phyloP scores from a whole-genome alignment of 2,797 vertebrate species.

The Denticeps clupeoides region DNA sequence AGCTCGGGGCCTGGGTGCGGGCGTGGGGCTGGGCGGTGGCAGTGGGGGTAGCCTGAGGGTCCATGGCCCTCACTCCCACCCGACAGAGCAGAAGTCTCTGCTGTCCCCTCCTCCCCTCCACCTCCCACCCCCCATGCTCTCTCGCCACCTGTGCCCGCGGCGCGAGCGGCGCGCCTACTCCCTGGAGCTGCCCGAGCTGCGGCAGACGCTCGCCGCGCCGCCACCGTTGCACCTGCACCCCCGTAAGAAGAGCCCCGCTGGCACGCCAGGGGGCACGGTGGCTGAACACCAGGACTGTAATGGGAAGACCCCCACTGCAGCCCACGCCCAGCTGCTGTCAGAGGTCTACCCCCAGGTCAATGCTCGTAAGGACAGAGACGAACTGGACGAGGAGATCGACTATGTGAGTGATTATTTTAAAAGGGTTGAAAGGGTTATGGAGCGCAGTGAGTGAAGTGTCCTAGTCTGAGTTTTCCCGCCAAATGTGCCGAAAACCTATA shows the following conservation, averaged over 20 bases:
- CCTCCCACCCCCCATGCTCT: conserved; percentile 41
- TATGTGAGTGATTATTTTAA: no score
- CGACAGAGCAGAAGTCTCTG: conserved; percentile 78
- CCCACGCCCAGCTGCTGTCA: conserved; percentile 57
- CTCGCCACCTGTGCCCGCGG: conserved; percentile 45
- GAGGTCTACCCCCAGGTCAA: conserved; percentile 93
- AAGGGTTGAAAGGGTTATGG: no score
- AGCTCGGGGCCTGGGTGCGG: conserved; percentile 27
- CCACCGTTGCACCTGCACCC: conserved; percentile 28
- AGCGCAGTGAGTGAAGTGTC: no score
- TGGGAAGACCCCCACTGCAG: conserved; percentile 76
- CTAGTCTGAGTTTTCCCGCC: not conserved
- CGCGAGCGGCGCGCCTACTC: conserved; percentile 83
- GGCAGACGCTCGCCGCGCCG: conserved; percentile 52
- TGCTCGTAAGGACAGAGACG: conserved; percentile 67
- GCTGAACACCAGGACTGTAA: conserved; percentile 79
- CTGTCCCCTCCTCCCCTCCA: conserved; percentile 53
- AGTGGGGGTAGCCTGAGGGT: conserved; percentile 56
- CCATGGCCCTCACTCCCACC: conserved; percentile 53
- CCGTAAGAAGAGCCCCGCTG: conserved; percentile 60
- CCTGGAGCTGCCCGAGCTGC: conserved; percentile 73
- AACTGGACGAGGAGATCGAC: conserved; percentile 88
- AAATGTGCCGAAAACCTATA: no score
- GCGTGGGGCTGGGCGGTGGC: conserved; percentile 27
- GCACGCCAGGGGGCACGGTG: conserved; percentile 29